These are phyloP conservation scores for Caerostris extrusa DNA, from an alignment of 1,140 invertebrate genomes.

Conservation along the genomic window DNA sequence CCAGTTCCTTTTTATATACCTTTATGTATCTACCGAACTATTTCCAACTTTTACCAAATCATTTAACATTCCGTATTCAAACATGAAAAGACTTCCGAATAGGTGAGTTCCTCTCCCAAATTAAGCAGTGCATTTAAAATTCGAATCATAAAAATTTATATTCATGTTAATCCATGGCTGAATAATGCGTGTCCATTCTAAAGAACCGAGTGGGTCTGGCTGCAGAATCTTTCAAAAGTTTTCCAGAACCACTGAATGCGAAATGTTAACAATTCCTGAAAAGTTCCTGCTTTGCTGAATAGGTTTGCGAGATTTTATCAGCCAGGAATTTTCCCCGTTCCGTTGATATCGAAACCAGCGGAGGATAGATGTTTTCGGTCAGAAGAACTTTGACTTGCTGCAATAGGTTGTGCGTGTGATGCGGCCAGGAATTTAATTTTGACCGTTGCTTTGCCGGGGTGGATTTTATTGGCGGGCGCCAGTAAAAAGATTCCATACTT, in stretches of 20 bases:
- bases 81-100: too few species aligned
- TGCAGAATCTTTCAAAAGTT: not conserved
- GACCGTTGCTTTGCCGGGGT: not conserved
- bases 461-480: not conserved
- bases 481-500: constrained; percentile 24
- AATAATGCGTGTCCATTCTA: not conserved
- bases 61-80: too few species aligned
- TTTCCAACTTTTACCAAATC: too few species aligned
- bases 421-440: constrained; percentile 26
- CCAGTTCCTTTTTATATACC: too few species aligned
- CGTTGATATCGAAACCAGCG: not conserved
- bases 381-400: constrained; percentile 8
- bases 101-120: too few species aligned
- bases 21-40: too few species aligned
- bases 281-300: not conserved
- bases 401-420: not conserved
- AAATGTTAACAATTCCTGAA: not conserved
- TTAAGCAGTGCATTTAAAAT: too few species aligned
- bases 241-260: not conserved
- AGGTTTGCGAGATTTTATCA: not conserved
- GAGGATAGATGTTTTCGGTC: constrained; percentile 20
- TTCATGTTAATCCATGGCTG: not conserved
- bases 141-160: too few species aligned
- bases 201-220: not conserved
- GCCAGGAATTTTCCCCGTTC: not conserved